Conservation (phyloP, 2,113 vertebrate genomes). For the Speoplatyrhinus poulsoni region DNA sequence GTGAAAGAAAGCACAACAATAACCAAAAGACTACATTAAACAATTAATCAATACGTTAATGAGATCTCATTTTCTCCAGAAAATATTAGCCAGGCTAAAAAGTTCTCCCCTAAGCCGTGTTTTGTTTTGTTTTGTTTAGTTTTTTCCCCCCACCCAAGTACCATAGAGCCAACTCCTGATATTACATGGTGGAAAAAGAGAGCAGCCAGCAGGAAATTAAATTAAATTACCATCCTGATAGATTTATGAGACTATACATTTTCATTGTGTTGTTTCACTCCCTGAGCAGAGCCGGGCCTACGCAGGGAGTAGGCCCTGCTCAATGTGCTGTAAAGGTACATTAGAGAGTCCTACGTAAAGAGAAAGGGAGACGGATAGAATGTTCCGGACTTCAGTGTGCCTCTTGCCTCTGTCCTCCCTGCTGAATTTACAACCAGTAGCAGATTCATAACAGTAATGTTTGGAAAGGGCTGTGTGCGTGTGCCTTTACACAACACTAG, state of each 20-base stretch:
- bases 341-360: slow-evolving; percentile 7
- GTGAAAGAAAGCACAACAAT: slow-evolving; percentile 31
- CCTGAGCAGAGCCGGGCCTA: slow-evolving; percentile 39
- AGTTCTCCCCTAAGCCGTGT: slow-evolving; percentile 53
- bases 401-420: slow-evolving; percentile 33
- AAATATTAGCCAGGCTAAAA: slow-evolving; percentile 68
- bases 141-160: slow-evolving; percentile 16
- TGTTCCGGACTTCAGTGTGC: slow-evolving; percentile 30
- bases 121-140: not conserved
- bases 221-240: slow-evolving; percentile 77
- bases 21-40: slow-evolving; percentile 71
- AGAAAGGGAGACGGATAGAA: slow-evolving; percentile 3
- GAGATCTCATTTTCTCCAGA: slow-evolving; percentile 75
- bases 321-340: not conserved
- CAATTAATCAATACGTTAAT: slow-evolving; percentile 81
- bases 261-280: slow-evolving; percentile 75
- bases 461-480: slow-evolving; percentile 3
- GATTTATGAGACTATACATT: slow-evolving; percentile 78
- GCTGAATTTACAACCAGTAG: slow-evolving; percentile 46
- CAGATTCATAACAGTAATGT: slow-evolving; percentile 44
- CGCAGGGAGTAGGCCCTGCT: slow-evolving; percentile 3
- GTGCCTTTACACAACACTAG: slow-evolving; percentile 1
- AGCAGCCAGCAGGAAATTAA: slow-evolving; percentile 75
- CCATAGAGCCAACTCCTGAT: slow-evolving; percentile 58
- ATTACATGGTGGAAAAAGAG: slow-evolving; percentile 71